Base-by-base conservation (phyloP, 2,113 vertebrate species). In the Hucho hucho region DNA sequence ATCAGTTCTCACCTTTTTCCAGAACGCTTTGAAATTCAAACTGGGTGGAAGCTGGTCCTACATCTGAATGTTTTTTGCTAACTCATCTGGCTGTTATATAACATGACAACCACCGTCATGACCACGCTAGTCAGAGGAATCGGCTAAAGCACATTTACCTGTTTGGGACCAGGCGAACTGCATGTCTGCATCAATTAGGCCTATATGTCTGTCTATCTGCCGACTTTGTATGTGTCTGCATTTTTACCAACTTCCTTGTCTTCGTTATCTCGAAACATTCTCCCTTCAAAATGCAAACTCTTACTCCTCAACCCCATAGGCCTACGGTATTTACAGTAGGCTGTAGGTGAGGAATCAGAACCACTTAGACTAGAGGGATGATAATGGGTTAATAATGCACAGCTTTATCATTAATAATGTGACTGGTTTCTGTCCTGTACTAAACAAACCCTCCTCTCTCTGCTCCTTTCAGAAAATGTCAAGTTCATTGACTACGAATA, bases 401-500 rank as follows among this genome's bases (percentile, higher is more conserved):
- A 88, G 67, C 76, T 87, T 78, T 43, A 86, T 85, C 73, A 86
- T 89, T 84, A 72, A 4, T 61, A 6, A 3, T 69, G 46, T 59
- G 32, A 20, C 28, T 18, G 2, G 26, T 71, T 72, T 2, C 0
- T 86, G 63, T 71, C 84, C 75, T 73, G 73, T 78, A 87, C 86
- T 93, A 87, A 93, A 93, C 81, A 79, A 86, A 4, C 1, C 85
- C 82, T 83, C 83, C 85, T 93, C 90, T 93, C 89, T 96, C 58
- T 61, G 20, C n/a, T n/a, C 58, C 58, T 92, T 95, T 64, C 86
- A 98, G 97, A 95, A 82, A 95, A 95, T 75, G 95, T 99, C 86
- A 96, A 96, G 94, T 99, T 99, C 93, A 99, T 99, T 93, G 98
- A 99, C 93, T 99, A 99, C 87, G 98, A 99, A 82, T 99, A 99